Base-by-base conservation (phyloP, 2,888 invertebrate species). In the Orthosia cruda region DNA sequence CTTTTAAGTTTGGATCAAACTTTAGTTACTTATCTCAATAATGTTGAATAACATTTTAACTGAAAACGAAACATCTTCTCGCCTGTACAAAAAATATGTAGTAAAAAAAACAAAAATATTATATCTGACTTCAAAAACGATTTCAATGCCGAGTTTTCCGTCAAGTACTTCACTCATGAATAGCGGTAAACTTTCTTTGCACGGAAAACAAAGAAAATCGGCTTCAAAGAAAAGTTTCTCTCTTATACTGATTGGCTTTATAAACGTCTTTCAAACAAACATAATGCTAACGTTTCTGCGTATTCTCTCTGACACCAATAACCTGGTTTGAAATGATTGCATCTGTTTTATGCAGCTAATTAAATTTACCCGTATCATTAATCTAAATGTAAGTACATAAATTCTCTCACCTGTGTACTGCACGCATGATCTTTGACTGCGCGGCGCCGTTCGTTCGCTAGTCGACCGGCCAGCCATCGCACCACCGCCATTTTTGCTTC, bases 361-460 rank as follows among this genome's bases (percentile, higher is more conserved):
- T 72, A 61, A 64, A 74, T 68, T 62, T 72, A 61, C 61, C 57
- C 58, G 20, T 68, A 74, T 84, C 70, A 84, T 75, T 63, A 75
- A 75, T 77, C 58, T 77, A 67, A 74, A 61, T 77, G 62, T 40
- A 9, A 40, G 9, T 71, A 67, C 62, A 65, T 79, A 77, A 78
- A 76, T 80, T 74, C 77, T 78, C 72, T 80, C 81, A 90, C 91
- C 92, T 91, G 90, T 89, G 84, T 87, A 88, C 84, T 88, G 61
- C 81, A 90, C 89, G 91, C 91, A 92, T 93, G 90, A 92, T 94
- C 94, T 94, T 92, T 94, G 94, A 87, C 89, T 87, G 89, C 87
- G 88, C 89, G 89, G 88, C 89, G 89, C 88, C 85, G 86, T 79
- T 90, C 86, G 89, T 84, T 84, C 80, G 73, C 71, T 81, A 81